A percentile compares a stretch with the other conserved stretches of the same genome.
These are phyloP conservation scores for Varecia variegata DNA, from an alignment of 2,797 vertebrate species.

Conservation along the genomic window DNA sequence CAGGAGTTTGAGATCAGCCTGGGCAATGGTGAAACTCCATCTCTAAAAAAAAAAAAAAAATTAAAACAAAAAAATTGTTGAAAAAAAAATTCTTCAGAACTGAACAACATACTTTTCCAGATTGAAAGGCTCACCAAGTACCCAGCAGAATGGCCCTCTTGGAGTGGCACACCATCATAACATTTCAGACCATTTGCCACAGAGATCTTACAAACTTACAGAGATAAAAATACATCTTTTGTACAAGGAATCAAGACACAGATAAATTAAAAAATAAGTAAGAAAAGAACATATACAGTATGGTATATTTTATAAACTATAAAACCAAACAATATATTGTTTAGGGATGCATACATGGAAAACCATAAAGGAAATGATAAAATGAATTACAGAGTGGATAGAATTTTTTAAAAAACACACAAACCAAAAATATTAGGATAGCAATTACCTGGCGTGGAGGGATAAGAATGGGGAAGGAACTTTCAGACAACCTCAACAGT, in stretches of 20 bases:
- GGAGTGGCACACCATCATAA: not conserved
- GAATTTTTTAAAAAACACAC: not conserved
- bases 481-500: not conserved
- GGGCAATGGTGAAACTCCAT: not conserved
- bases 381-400: not conserved
- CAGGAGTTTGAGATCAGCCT: not conserved
- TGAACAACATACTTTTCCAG: not conserved
- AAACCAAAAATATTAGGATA: not conserved
- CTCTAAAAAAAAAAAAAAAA: not conserved
- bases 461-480: not conserved
- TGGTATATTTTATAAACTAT: not conserved
- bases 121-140: not conserved
- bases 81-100: not conserved
- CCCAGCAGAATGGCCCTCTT: not conserved
- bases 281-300: not conserved
- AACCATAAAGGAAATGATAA: not conserved
- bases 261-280: not conserved
- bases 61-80: not conserved
- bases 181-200: not conserved
- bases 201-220: not conserved
- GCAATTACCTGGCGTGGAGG: not conserved
- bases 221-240: not conserved
- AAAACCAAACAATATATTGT: not conserved
- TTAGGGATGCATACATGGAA: not conserved
- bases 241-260: not conserved